Base-by-base conservation (phyloP, 92 coral and sea anemone genomes). In the Palythoa heliodiscus region DNA sequence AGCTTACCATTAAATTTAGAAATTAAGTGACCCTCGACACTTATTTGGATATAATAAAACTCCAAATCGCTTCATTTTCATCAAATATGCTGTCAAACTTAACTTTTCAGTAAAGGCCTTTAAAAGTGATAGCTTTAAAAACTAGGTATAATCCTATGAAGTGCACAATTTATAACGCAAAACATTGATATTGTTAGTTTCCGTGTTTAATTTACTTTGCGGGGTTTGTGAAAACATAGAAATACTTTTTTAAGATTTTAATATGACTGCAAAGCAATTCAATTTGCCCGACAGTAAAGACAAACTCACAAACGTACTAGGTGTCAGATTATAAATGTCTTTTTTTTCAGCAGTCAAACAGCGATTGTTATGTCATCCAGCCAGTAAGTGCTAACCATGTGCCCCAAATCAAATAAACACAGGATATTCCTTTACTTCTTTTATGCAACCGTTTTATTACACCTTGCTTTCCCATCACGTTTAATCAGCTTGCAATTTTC, bases 321-420 rank as follows among this genome's bases (percentile, higher is more conserved):
- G 12, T 70, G 43, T 70, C 73, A 70, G 72, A 68, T 40, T 68
- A 40, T 11, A 68, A 61, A 24, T 70, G 73, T 70, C 73, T 70
- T 70, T 29, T 70, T 70, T 70, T 16, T 1, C 1, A 1, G 35
- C 74, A 70, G 74, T 70, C 74, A 12, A 70, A 70, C 74, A 70
- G 74, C 10, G 50, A 25, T 8, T 35, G 74, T 29, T 29, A 29
- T 70, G 74, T 70, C 19, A 70, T 70, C 74, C 48, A 70, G 74
- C 48, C 74, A 70, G 74, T 25, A 70, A 70, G 40, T 50, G 74
- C 48, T 25, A 70, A 70, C 74, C 74, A 70, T 70, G 74, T 2
- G 48, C 74, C 48, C 29, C 74, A 35, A 70, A 66, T 66, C 25
- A 66, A 66, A 70, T 29, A 70, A 70, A 70, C 74, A 29, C 74